Conservation (phyloP, 2,888 invertebrate genomes). For the Zaprionus lineosus region DNA sequence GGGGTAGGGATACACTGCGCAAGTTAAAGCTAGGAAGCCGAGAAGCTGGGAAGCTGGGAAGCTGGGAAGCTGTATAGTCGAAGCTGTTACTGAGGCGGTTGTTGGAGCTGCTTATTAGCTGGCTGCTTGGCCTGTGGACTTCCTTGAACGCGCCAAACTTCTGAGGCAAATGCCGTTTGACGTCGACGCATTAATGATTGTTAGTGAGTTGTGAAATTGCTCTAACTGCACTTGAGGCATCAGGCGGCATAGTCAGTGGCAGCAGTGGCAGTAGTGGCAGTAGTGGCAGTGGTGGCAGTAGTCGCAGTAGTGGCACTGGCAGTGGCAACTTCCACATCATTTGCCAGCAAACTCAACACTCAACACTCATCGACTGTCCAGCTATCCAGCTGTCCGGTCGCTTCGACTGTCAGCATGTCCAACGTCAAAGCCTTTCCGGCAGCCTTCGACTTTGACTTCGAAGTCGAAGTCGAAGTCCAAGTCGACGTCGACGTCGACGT, state of each 20-base stretch:
- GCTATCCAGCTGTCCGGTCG: neutral
- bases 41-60: slow-evolving; percentile 11
- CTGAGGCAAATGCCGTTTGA: slow-evolving; percentile 62
- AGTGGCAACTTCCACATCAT: slow-evolving; percentile 68
- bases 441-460: slow-evolving; percentile 41
- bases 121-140: slow-evolving; percentile 57
- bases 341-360: slow-evolving; percentile 56
- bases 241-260: slow-evolving; percentile 40
- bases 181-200: slow-evolving; percentile 76
- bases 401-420: slow-evolving; percentile 49
- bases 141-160: slow-evolving; percentile 67
- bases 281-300: slow-evolving; percentile 26
- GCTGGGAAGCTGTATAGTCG: slow-evolving; percentile 12
- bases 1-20: no score
- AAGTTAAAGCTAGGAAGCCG: slow-evolving; percentile 5
- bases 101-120: slow-evolving; percentile 68
- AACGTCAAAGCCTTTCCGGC: slow-evolving; percentile 73
- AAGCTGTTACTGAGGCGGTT: neutral
- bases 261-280: slow-evolving; percentile 29
- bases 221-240: slow-evolving; percentile 72
- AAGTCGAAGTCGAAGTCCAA: no score
- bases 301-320: slow-evolving; percentile 29
- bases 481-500: no score
- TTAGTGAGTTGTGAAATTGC: slow-evolving; percentile 79
- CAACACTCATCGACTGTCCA: slow-evolving; percentile 6